Base-by-base conservation (phyloP, 2,797 vertebrate genomes). In the Cygnus olor region DNA sequence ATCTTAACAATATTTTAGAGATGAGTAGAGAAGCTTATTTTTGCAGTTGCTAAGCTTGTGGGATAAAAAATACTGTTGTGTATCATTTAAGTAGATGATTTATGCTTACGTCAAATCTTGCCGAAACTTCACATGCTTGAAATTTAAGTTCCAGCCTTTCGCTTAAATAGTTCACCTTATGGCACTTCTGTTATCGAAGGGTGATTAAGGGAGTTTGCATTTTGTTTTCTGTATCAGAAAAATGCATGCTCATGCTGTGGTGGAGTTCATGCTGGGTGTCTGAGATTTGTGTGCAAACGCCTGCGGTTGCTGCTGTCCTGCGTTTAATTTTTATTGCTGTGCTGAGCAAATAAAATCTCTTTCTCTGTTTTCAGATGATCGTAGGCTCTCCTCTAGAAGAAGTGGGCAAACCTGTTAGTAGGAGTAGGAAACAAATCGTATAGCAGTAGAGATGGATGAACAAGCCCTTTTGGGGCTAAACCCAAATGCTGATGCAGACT, bases 391-490 rank as follows among this genome's bases (percentile, higher is more conserved):
- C 66, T 90, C 68, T 94, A 76, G 94, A 96, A 98, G 98, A 98
- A 98, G 98, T 97, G 97, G 98, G 97, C 87, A 98, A 97, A 80
- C 94, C 95, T 94, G 42, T 95, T 96, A 97, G 98, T 96, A 97
- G 98, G 97, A 96, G 95, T 84, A 98, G 98, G 98, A 98, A 98
- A 98, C 98, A 97, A 97, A 97, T 97, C 94, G 91, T 98, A 98
- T 98, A 98, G 98, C 98, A 94, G 94, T 96, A 98, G 97, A 98
- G 97, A 99, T 99, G 99, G 99, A 99, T 98, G 99, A 99, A 97
- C 99, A 99, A 97, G 99, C 99, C 96, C 99, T 99, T 97, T 97
- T 99, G 97, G 99, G 99, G 95, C 98, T 99, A 94, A 99, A 99
- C 98, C 99, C 99, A 85, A 99, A 99, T 92, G 99, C 99, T 58